These are phyloP conservation scores for Scolopax rusticola DNA, from an alignment of 2,797 vertebrate species.

Conservation along the genomic window DNA sequence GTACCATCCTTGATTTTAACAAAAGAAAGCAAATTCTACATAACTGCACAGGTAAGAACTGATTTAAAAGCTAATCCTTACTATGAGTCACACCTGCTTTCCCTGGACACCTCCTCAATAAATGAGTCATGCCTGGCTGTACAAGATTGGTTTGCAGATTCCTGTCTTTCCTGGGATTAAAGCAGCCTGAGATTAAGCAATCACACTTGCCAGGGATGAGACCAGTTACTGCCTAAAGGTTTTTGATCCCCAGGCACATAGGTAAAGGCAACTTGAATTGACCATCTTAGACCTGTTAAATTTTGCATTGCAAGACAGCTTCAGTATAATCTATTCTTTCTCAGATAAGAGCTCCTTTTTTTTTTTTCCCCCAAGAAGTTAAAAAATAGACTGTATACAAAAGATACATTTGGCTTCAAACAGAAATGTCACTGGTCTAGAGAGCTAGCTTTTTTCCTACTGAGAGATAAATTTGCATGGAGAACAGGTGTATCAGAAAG, in stretches of 20 bases:
- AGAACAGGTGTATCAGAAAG: neutral
- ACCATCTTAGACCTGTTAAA: neutral
- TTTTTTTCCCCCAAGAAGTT: neutral
- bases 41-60: neutral
- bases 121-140: neutral
- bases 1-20: neutral
- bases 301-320: neutral
- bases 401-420: neutral
- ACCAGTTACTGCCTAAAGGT: neutral
- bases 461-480: neutral
- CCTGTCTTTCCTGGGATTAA: constrained; percentile 24
- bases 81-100: constrained; percentile 29
- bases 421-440: neutral
- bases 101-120: neutral
- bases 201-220: neutral
- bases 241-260: neutral
- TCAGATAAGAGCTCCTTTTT: neutral
- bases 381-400: neutral
- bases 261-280: neutral
- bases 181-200: constrained; percentile 22
- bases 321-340: neutral
- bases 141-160: constrained; percentile 4
- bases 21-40: neutral
- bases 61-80: constrained; percentile 43
- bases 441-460: neutral